Evolutionary conservation across 1,140 invertebrate species (phyloP).

Genomic region (Macrobrachium nipponense): DNA sequence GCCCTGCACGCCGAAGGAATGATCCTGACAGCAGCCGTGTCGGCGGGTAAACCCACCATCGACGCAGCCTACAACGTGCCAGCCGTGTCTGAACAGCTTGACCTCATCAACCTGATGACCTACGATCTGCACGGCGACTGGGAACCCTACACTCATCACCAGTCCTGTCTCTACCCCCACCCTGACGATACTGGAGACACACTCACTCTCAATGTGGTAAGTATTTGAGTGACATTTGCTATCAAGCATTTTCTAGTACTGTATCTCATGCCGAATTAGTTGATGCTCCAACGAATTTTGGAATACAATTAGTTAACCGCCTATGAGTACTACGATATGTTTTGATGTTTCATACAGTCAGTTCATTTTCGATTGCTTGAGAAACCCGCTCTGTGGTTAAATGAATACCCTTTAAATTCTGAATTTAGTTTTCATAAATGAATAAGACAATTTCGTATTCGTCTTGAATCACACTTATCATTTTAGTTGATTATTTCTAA

Average conservation of each 20-base stretch:
- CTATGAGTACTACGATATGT: too few species aligned
- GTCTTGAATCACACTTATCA: too few species aligned
- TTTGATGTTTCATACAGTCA: too few species aligned
- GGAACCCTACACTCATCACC: conserved; percentile 68
- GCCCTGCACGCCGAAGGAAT: conserved; percentile 7
- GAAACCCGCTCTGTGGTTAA: too few species aligned
- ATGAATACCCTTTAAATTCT: too few species aligned
- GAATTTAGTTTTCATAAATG: too few species aligned
- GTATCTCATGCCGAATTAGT: too few species aligned
- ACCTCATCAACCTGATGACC: conserved; percentile 71
- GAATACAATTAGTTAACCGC: too few species aligned
- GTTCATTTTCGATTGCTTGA: too few species aligned
- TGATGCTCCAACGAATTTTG: too few species aligned
- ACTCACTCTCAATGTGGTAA: conserved; percentile 72
- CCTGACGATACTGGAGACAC: conserved; percentile 57
- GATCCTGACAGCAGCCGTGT: conserved; percentile 74
- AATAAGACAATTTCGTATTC: too few species aligned
- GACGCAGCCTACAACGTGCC: conserved; percentile 70
- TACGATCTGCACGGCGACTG: conserved; percentile 70
- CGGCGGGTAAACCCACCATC: conserved; percentile 69
- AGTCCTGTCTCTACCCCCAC: conserved; percentile 68
- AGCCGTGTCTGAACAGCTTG: conserved; percentile 68
- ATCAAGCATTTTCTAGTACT: background rate
- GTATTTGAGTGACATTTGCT: background rate
- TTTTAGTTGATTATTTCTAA: too few species aligned